phyloP scores from a whole-genome alignment of 2,888 invertebrate species.

The Petrolisthes manimaculis region DNA sequence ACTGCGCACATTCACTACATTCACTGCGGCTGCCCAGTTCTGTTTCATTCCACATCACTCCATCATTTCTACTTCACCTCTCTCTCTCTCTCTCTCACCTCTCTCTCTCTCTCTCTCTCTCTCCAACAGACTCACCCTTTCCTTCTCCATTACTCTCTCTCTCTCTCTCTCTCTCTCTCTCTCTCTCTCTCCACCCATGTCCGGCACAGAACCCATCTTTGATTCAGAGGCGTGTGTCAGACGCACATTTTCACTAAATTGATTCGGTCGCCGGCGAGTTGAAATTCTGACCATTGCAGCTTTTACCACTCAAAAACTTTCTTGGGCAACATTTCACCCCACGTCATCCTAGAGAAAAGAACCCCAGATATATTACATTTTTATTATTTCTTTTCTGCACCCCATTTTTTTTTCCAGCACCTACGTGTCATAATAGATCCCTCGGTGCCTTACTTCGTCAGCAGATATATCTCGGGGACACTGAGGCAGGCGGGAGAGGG shows the following conservation, averaged over 20 bases:
- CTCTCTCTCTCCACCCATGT: background rate
- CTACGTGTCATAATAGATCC: conserved; percentile 16
- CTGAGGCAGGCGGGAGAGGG: background rate
- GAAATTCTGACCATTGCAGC: conserved; percentile 58
- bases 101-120: background rate
- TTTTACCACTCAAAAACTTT: conserved; percentile 44
- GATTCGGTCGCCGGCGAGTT: conserved; percentile 55
- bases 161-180: background rate
- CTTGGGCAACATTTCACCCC: conserved; percentile 35
- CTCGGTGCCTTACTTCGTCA: background rate
- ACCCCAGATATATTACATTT: too few species aligned
- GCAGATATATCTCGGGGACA: background rate
- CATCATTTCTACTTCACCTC: background rate
- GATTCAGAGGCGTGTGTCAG: conserved; percentile 53
- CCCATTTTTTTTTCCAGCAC: background rate
- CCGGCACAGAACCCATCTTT: conserved; percentile 50
- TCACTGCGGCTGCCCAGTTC: background rate
- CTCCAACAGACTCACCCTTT: background rate
- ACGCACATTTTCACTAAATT: conserved; percentile 60
- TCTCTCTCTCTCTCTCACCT: background rate
- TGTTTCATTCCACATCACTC: background rate
- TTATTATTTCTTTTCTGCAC: too few species aligned
- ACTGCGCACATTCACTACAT: too few species aligned
- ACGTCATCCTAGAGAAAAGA: conserved; percentile 17
- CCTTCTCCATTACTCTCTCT: conserved; percentile 5